Evolutionary conservation across 2,113 vertebrate genomes (phyloP).

Genomic region (Mustelus asterias): DNA sequence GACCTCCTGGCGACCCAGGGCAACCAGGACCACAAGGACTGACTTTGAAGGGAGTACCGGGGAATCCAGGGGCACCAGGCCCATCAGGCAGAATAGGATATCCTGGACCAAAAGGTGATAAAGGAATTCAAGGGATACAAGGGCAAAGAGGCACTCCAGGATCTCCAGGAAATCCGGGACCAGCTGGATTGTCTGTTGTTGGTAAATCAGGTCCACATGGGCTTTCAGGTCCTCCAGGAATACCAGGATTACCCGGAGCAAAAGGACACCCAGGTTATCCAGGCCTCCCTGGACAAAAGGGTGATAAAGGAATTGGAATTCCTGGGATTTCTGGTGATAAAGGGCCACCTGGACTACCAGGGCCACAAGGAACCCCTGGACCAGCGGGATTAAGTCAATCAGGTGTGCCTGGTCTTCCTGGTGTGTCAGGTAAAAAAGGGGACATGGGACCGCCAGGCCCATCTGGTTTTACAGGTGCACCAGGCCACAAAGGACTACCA

Average conservation of each 20-base stretch:
- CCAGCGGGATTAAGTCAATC: constrained; percentile 72
- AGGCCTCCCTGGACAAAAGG: constrained; percentile 77
- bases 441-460: constrained; percentile 72
- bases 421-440: constrained; percentile 83
- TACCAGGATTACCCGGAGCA: constrained; percentile 71
- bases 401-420: constrained; percentile 71
- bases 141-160: constrained; percentile 3
- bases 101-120: constrained; percentile 64
- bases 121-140: constrained; percentile 47
- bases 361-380: constrained; percentile 69
- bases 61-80: constrained; percentile 48
- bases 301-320: constrained; percentile 73
- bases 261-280: constrained; percentile 81
- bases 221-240: constrained; percentile 68
- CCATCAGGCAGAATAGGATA: constrained; percentile 64
- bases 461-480: constrained; percentile 64
- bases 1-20: constrained; percentile 78
- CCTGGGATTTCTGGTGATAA: constrained; percentile 73
- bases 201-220: constrained; percentile 84
- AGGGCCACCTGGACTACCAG: constrained; percentile 70
- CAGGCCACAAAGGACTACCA: constrained; percentile 76
- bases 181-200: constrained; percentile 71
- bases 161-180: constrained; percentile 57
- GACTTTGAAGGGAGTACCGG: constrained; percentile 63
- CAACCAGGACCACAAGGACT: constrained; percentile 75